Evolutionary conservation across 1,140 invertebrate genomes (phyloP).

Genomic region (Drosophila elegans): DNA sequence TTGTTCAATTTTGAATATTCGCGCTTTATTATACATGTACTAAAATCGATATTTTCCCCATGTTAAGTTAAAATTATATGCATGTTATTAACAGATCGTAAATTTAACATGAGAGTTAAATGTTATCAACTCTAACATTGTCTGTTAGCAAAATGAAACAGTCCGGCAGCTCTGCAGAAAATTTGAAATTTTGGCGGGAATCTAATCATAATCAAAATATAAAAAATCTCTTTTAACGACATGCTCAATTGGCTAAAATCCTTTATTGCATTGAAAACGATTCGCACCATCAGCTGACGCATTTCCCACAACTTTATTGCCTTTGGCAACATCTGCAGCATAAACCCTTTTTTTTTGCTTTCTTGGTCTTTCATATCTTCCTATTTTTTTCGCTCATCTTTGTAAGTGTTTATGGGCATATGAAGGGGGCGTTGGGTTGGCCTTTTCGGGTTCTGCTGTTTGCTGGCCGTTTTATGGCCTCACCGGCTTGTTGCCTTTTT

Average conservation of each 20-base stretch:
- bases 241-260: conserved; percentile 8
- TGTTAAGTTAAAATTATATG: background rate
- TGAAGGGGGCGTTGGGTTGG: background rate
- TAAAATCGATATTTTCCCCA: too few species aligned
- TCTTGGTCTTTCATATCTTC: background rate
- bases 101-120: background rate
- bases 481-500: conserved; percentile 75
- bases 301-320: conserved; percentile 29
- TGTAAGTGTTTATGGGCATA: conserved; percentile 23
- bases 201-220: too few species aligned
- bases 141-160: background rate
- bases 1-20: too few species aligned
- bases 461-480: conserved; percentile 60
- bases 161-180: background rate
- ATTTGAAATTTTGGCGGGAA: background rate
- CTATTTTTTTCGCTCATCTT: conserved; percentile 15
- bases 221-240: background rate
- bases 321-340: conserved; percentile 18
- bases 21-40: too few species aligned
- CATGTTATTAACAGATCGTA: background rate
- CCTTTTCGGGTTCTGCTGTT: conserved; percentile 34
- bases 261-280: conserved; percentile 1
- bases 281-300: conserved; percentile 5
- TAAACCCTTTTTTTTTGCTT: conserved; percentile 26
- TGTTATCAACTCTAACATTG: background rate